Percentiles rank a stretch among this genome's conserved stretches.
Evolutionary conservation across 1,140 invertebrate genomes (phyloP).

Genomic region (Hirudo medicinalis): DNA sequence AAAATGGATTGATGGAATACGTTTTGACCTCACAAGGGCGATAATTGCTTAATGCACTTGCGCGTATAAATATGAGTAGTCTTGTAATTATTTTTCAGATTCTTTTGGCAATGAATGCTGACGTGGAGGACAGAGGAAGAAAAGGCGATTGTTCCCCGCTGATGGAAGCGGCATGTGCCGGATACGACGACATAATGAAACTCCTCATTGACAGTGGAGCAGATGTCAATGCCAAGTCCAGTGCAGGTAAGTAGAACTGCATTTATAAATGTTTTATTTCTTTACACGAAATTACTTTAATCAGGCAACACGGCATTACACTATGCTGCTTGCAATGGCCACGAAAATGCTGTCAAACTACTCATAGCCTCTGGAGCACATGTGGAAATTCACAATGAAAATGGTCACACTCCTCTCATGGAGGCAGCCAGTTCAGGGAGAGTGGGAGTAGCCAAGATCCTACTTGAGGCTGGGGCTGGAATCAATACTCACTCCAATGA

Average conservation of each 20-base stretch:
- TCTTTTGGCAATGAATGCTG: conserved; percentile 85
- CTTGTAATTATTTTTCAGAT: conserved; percentile 47
- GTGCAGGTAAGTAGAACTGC: conserved; percentile 54
- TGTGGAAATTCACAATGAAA: conserved; percentile 96
- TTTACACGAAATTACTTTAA: too few relatives aligned
- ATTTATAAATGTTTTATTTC: background rate
- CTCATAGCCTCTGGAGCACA: conserved; percentile 79
- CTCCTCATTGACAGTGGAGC: conserved; percentile 94
- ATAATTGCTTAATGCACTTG: too few relatives aligned
- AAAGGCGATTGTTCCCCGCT: conserved; percentile 91
- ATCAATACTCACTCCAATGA: conserved; percentile 98
- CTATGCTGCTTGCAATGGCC: conserved; percentile 92
- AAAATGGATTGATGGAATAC: too few relatives aligned
- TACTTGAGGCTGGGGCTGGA: conserved; percentile 79
- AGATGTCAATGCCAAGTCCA: conserved; percentile 94
- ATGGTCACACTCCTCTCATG: conserved; percentile 96
- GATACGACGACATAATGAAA: conserved; percentile 92
- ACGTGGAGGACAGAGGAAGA: conserved; percentile 86
- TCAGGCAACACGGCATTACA: conserved; percentile 85
- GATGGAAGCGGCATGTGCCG: conserved; percentile 98
- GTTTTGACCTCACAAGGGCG: too few relatives aligned
- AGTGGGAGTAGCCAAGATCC: conserved; percentile 79
- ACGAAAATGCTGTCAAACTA: conserved; percentile 73
- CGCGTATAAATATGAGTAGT: too few relatives aligned
- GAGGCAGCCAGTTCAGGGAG: conserved; percentile 93